Percentiles rank a stretch among this genome's conserved stretches.
Evolutionary conservation across 2,113 vertebrate genomes (phyloP).

Genomic region (Xiphophorus couchianus): DNA sequence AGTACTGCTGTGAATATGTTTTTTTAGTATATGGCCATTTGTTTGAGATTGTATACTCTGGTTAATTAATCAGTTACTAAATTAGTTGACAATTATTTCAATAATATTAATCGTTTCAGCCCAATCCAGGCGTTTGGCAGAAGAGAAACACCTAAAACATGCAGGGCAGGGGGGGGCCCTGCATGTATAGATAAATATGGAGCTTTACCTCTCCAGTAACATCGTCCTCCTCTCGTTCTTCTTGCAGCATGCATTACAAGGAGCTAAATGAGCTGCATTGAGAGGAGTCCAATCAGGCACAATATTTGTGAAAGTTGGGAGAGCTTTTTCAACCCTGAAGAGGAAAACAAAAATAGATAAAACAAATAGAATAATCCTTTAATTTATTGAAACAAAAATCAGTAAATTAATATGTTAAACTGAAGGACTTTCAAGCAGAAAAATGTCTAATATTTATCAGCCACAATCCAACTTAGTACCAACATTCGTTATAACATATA

Average conservation of each 20-base stretch:
- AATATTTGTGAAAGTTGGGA: constrained; percentile 87
- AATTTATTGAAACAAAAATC: not conserved
- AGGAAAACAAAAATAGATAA: not conserved
- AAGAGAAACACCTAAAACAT: too few relatives aligned
- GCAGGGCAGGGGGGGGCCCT: too few relatives aligned
- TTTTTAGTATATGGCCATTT: too few relatives aligned
- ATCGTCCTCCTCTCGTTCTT: constrained; percentile 84
- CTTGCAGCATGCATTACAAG: constrained; percentile 83
- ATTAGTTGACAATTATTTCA: too few relatives aligned
- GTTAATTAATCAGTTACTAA: too few relatives aligned
- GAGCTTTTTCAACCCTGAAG: constrained; percentile 69
- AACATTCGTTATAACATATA: too few relatives aligned
- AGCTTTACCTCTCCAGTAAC: constrained; percentile 84
- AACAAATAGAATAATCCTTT: not conserved
- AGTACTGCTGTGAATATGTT: too few relatives aligned
- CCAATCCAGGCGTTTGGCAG: too few relatives aligned
- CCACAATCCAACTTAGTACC: too few relatives aligned
- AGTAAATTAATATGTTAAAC: not conserved
- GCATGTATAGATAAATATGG: not conserved
- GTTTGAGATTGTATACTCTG: too few relatives aligned
- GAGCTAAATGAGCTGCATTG: constrained; percentile 80
- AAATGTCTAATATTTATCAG: too few relatives aligned
- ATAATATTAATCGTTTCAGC: too few relatives aligned
- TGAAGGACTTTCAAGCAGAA: not conserved
- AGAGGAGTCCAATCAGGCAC: constrained; percentile 88